Percentiles rank a stretch among this genome's conserved stretches.
These are phyloP conservation scores for Apus apus DNA, from an alignment of 2,113 vertebrate species.

Conservation along the genomic window DNA sequence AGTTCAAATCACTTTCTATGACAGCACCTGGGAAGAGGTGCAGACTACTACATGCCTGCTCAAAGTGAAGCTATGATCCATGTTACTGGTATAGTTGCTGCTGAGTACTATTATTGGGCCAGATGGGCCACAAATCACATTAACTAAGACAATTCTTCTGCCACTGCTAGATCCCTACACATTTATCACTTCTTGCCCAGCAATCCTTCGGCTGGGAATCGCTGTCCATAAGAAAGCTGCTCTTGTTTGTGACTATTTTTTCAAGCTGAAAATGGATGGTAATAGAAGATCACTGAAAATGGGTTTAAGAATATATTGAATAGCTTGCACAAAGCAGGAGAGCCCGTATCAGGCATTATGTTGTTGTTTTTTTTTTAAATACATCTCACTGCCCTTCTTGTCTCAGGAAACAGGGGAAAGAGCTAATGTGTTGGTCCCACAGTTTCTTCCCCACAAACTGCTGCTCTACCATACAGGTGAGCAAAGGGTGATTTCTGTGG, in stretches of 20 bases:
- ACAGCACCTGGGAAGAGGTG: neutral
- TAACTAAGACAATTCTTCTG: neutral
- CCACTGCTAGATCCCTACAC: neutral
- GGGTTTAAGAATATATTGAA: neutral
- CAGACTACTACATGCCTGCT: neutral
- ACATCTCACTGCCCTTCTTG: neutral
- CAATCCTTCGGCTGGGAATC: neutral
- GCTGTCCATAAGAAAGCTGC: neutral
- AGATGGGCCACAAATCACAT: neutral
- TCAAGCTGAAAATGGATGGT: neutral
- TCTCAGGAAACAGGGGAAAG: neutral
- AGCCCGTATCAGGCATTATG: neutral
- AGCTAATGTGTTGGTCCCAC: neutral
- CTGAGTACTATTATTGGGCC: neutral
- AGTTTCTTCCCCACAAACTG: neutral
- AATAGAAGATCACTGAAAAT: neutral
- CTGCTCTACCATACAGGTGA: neutral
- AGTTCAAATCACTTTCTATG: neutral
- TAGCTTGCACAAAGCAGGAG: neutral
- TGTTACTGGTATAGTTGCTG: neutral
- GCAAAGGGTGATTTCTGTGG: neutral
- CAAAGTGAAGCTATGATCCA: neutral
- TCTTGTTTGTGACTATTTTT: neutral
- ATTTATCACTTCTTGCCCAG: neutral
- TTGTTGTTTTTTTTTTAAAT: neutral